phyloP scores from a whole-genome alignment of 92 coral and sea anemone genomes.

The Porites lobata region DNA sequence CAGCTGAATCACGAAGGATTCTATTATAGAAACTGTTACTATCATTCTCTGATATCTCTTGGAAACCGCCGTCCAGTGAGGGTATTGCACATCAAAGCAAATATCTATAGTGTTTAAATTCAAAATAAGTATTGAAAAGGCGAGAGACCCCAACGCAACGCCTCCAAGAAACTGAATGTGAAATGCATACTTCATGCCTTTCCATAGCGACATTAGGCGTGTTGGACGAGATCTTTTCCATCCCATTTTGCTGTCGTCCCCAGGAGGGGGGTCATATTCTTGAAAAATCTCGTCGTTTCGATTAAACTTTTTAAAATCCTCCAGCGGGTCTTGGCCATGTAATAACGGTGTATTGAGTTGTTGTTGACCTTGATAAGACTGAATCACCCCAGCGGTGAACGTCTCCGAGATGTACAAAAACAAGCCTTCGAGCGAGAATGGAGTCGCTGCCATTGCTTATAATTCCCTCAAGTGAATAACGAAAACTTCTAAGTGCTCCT shows the following conservation, averaged over 20 bases:
- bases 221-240: constrained; percentile 53
- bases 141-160: constrained; percentile 3
- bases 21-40: constrained; percentile 33
- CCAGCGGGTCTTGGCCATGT: neutral
- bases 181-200: neutral
- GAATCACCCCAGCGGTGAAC: neutral
- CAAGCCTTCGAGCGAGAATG: neutral
- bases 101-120: constrained; percentile 75
- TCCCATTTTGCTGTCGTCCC: constrained; percentile 49
- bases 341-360: neutral
- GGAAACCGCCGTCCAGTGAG: constrained; percentile 34
- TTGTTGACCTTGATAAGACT: neutral
- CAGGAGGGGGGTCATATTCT: constrained; percentile 52
- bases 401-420: neutral
- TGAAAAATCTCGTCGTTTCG: constrained; percentile 59
- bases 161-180: neutral
- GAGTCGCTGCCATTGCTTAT: neutral
- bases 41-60: constrained; percentile 33
- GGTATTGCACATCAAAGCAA: constrained; percentile 40
- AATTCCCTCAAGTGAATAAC: neutral
- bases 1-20: constrained; percentile 56
- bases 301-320: constrained; percentile 42
- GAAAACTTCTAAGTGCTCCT: no score
- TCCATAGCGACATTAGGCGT: neutral
- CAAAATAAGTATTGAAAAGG: constrained; percentile 42